These are phyloP conservation scores for Scelioninae gen. 2 DNA, from an alignment of 2,888 invertebrate genomes.

Conservation along the genomic window DNA sequence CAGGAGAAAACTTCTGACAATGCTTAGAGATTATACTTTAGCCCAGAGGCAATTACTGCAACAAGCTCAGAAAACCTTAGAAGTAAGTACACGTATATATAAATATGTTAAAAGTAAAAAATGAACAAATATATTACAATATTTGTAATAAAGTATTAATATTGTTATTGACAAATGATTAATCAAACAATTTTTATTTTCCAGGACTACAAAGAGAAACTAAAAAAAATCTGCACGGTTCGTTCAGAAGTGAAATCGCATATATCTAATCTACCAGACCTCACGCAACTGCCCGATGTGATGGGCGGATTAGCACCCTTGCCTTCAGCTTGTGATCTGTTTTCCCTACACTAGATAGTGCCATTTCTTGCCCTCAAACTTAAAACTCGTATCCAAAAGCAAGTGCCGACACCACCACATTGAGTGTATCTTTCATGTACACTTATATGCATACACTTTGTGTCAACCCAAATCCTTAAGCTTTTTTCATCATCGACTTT, in stretches of 20 bases:
- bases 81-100: too few relatives aligned
- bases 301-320: slow-evolving; percentile 94
- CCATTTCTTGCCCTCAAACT: background rate
- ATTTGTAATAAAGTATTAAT: too few relatives aligned
- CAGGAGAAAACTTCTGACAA: slow-evolving; percentile 87
- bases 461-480: too few relatives aligned
- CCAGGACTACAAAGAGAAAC: slow-evolving; percentile 94
- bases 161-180: too few relatives aligned
- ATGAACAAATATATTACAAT: too few relatives aligned
- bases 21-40: slow-evolving; percentile 91
- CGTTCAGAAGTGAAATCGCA: slow-evolving; percentile 94
- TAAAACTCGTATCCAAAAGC: too few relatives aligned
- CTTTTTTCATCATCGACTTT: too few relatives aligned
- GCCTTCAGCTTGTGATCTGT: slow-evolving; percentile 96
- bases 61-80: slow-evolving; percentile 90
- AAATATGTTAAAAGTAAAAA: too few relatives aligned
- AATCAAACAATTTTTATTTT: too few relatives aligned
- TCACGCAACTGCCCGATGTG: slow-evolving; percentile 93
- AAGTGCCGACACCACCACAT: too few relatives aligned
- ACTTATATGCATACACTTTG: too few relatives aligned
- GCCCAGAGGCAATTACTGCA: slow-evolving; percentile 90
- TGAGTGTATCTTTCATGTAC: too few relatives aligned
- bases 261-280: slow-evolving; percentile 94
- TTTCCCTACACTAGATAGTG: slow-evolving; percentile 80
- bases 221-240: slow-evolving; percentile 90